Evolutionary conservation across 64 coral and sea anemone species (phyloP).

Genomic region (Pachyseris speciosa): DNA sequence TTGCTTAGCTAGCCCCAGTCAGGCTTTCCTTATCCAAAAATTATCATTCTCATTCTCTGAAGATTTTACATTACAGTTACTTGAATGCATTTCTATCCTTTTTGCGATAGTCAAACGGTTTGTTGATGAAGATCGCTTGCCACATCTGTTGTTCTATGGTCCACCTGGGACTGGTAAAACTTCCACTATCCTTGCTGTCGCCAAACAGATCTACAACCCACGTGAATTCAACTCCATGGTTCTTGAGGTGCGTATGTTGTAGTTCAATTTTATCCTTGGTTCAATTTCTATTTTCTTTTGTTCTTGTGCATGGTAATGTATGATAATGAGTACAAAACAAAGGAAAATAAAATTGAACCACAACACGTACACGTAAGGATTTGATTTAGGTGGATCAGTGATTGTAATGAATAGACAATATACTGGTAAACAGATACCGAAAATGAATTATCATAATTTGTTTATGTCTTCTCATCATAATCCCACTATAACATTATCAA

Average conservation of each 20-base stretch:
- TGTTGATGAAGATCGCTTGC: constrained; percentile 89
- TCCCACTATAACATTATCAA: too few species aligned
- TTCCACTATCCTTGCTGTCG: constrained; percentile 97
- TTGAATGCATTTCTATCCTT: background rate
- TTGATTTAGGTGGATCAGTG: background rate
- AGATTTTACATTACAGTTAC: too few species aligned
- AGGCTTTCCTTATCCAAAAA: too few species aligned
- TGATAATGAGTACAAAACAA: too few species aligned
- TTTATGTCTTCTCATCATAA: too few species aligned
- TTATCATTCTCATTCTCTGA: too few species aligned
- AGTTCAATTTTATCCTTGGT: too few species aligned
- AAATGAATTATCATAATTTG: background rate
- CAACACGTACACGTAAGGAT: too few species aligned
- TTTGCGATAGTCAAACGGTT: constrained; percentile 82
- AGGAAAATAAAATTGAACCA: too few species aligned
- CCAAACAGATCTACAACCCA: constrained; percentile 90
- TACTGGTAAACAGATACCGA: background rate
- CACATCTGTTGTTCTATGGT: constrained; percentile 96
- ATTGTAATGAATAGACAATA: background rate
- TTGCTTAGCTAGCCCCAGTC: too few species aligned
- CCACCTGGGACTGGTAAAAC: constrained; percentile 99
- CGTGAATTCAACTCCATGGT: constrained; percentile 98
- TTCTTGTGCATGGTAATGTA: too few species aligned
- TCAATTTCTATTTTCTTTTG: too few species aligned
- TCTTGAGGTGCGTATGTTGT: constrained; percentile 95